Evolutionary conservation across 1,140 invertebrate species (phyloP).

Genomic region (Drosophila sturtevanti): DNA sequence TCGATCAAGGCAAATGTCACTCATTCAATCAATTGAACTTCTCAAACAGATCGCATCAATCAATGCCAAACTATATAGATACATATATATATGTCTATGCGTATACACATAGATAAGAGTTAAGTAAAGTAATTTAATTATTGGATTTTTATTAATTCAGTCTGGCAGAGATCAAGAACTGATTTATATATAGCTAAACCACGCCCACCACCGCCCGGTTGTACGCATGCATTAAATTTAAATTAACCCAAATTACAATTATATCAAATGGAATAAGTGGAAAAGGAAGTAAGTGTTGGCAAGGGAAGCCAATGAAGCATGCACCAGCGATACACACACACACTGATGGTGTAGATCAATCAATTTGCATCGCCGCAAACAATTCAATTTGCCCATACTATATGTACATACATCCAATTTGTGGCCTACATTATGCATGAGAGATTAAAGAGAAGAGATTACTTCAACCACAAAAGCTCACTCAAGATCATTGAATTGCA

Average conservation of each 20-base stretch:
- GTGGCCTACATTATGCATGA: conserved; percentile 16
- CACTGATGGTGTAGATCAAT: conserved; percentile 26
- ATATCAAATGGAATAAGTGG: background rate
- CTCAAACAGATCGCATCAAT: conserved; percentile 31
- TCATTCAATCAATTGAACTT: conserved; percentile 45
- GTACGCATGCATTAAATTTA: conserved; percentile 20
- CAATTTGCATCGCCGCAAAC: conserved; percentile 38
- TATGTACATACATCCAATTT: background rate
- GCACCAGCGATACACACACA: conserved; percentile 5
- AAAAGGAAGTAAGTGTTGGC: background rate
- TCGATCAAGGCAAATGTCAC: background rate
- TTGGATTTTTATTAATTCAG: background rate
- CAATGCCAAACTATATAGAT: conserved; percentile 31
- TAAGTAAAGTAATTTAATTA: background rate
- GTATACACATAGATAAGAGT: background rate
- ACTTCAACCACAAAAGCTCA: conserved; percentile 30
- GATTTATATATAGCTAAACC: background rate
- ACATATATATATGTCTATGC: background rate
- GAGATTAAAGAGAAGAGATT: conserved; percentile 36
- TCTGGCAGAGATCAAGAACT: conserved; percentile 3
- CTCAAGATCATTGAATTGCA: conserved; percentile 27
- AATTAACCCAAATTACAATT: conserved; percentile 35
- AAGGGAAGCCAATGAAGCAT: conserved; percentile 28
- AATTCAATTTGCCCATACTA: conserved; percentile 48
- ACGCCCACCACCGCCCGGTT: conserved; percentile 13